A percentile compares a stretch with the other conserved stretches of the same genome.
phyloP scores from a whole-genome alignment of 2,113 vertebrate species.

The Cacatua alba region DNA sequence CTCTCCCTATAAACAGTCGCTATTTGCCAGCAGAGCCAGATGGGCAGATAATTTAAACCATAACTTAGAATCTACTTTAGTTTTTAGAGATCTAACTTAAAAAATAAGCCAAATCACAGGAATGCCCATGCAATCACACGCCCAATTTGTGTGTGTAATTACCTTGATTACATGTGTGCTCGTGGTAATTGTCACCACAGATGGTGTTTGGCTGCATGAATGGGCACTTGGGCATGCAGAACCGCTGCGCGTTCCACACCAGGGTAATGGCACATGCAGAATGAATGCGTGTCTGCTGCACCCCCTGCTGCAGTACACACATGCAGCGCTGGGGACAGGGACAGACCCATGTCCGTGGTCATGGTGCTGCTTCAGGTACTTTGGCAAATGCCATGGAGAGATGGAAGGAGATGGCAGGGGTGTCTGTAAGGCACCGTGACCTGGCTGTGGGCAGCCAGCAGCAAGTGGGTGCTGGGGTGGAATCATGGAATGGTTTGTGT shows the following conservation, averaged over 20 bases:
- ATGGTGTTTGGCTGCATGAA: background rate
- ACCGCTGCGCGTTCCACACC: background rate
- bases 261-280: background rate
- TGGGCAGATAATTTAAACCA: background rate
- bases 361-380: rapidly evolving
- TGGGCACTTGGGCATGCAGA: background rate
- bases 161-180: background rate
- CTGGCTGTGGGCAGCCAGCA: background rate
- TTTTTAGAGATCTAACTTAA: background rate
- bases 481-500: background rate
- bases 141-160: conserved; percentile 43
- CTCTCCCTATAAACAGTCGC: background rate
- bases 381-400: background rate
- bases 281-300: background rate
- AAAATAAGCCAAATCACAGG: background rate
- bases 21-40: background rate
- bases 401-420: background rate
- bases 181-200: conserved; percentile 24
- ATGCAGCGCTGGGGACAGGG: background rate
- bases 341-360: rapidly evolving
- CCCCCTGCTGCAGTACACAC: background rate
- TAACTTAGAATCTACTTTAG: background rate
- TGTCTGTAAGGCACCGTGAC: rapidly evolving
- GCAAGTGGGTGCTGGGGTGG: rapidly evolving
- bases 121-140: conserved; percentile 49